Conservation (phyloP, 2,888 invertebrate species). For the Acanthococcus lagerstroemiae region DNA sequence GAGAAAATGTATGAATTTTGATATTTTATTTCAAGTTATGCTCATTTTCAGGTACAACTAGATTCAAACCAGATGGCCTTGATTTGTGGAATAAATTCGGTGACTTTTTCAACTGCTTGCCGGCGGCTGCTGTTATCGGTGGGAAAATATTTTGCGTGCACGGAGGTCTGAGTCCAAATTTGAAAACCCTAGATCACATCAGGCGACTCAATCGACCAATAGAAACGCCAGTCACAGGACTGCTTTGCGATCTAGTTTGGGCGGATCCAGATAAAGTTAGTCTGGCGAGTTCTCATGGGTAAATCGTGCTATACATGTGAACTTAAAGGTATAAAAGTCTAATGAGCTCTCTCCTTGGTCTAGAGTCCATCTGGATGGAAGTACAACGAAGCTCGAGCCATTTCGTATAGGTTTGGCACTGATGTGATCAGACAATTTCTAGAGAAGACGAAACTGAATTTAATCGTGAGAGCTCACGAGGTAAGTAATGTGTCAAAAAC, state of each 20-base stretch:
- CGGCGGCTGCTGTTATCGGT: conserved; percentile 15
- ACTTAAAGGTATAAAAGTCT: too few species aligned
- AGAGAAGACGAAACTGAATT: conserved; percentile 8
- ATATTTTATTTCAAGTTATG: too few species aligned
- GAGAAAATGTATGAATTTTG: too few species aligned
- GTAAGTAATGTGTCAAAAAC: conserved; percentile 8
- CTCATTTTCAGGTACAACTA: conserved; percentile 1
- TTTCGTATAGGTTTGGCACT: conserved; percentile 22
- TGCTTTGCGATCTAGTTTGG: conserved; percentile 25
- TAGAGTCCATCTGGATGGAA: conserved; percentile 7
- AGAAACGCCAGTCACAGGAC: conserved; percentile 4
- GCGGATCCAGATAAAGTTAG: conserved; percentile 27
- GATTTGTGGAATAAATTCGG: conserved; percentile 11
- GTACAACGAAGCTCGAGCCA: conserved; percentile 13
- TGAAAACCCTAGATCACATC: conserved; percentile 18
- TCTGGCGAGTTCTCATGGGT: too few species aligned
- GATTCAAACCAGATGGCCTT: conserved; percentile 2
- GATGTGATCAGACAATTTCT: conserved; percentile 17
- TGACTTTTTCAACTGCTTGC: conserved; percentile 17
- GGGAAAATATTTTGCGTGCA: conserved; percentile 27
- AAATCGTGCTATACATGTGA: too few species aligned
- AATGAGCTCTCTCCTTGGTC: too few species aligned
- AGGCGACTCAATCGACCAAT: conserved; percentile 13
- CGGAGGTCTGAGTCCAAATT: conserved; percentile 21
- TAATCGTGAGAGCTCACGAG: conserved; percentile 26